Conservation (phyloP, 2,888 invertebrate species). For the Timema cristinae region DNA sequence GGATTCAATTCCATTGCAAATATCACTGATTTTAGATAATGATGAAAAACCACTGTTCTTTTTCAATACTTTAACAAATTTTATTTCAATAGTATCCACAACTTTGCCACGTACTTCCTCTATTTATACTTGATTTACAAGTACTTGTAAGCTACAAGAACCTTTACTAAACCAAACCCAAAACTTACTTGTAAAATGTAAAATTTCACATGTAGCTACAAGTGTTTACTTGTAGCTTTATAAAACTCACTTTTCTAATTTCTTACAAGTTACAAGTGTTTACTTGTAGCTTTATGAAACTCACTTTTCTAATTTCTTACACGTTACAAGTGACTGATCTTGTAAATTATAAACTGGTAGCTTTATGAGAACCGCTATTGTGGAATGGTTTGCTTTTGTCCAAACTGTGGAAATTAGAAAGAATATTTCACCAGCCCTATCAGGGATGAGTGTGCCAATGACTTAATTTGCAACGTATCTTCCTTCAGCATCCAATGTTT, state of each 20-base stretch:
- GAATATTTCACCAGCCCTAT: no score
- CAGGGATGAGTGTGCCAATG: no score
- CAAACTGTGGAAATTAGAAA: no score
- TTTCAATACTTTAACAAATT: not conserved
- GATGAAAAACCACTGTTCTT: not conserved
- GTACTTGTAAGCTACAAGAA: slow-evolving; percentile 30
- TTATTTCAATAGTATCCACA: not conserved
- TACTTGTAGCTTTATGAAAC: no score
- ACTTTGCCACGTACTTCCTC: not conserved
- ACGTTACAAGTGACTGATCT: slow-evolving; percentile 36
- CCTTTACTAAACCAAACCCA: slow-evolving; percentile 38
- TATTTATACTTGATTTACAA: not conserved
- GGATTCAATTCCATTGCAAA: not conserved
- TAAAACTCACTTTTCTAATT: no score
- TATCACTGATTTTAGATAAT: slow-evolving; percentile 10
- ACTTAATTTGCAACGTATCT: no score
- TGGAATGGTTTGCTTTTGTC: no score
- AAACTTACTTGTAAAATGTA: slow-evolving; percentile 28
- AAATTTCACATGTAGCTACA: no score
- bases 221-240: no score
- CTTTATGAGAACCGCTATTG: not conserved
- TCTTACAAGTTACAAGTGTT: no score
- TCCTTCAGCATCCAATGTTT: no score
- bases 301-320: no score
- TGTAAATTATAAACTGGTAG: slow-evolving; percentile 22